Percentiles rank a stretch among this genome's conserved stretches.
These are phyloP conservation scores for Pyrochroa serraticornis DNA, from an alignment of 2,888 invertebrate genomes.

Conservation along the genomic window DNA sequence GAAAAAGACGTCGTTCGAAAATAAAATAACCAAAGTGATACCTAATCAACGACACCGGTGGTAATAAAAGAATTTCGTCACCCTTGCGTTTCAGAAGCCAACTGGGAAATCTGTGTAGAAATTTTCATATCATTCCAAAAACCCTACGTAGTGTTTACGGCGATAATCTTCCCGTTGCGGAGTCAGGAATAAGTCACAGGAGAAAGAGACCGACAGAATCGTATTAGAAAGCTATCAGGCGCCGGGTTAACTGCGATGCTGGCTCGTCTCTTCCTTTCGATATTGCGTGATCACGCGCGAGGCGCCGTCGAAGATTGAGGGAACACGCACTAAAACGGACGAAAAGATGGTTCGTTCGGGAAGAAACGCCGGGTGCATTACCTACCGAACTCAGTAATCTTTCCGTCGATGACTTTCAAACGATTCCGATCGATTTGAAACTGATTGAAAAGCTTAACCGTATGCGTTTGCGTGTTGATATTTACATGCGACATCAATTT, in stretches of 20 bases:
- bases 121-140: constrained; percentile 13
- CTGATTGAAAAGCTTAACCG: constrained; percentile 16
- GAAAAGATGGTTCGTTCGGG: constrained; percentile 11
- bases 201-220: constrained; percentile 8
- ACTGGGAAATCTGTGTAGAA: constrained; percentile 18
- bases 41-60: too few species aligned
- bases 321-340: constrained; percentile 20
- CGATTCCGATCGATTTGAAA: constrained; percentile 19
- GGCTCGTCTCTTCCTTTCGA: neutral
- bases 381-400: constrained; percentile 17
- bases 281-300: constrained; percentile 20
- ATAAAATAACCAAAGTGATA: too few species aligned
- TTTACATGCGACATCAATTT: constrained; percentile 24
- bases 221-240: constrained; percentile 26
- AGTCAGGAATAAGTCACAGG: constrained; percentile 17
- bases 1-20: too few species aligned
- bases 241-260: constrained; percentile 13
- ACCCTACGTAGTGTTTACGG: constrained; percentile 7
- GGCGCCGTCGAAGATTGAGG: constrained; percentile 19
- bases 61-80: too few species aligned
- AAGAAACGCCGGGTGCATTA: constrained; percentile 18
- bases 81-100: neutral
- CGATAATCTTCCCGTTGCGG: constrained; percentile 3
- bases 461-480: constrained; percentile 7
- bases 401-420: constrained; percentile 16